Base-by-base conservation (phyloP, 2,888 invertebrate genomes). In the Melieria omissa region DNA sequence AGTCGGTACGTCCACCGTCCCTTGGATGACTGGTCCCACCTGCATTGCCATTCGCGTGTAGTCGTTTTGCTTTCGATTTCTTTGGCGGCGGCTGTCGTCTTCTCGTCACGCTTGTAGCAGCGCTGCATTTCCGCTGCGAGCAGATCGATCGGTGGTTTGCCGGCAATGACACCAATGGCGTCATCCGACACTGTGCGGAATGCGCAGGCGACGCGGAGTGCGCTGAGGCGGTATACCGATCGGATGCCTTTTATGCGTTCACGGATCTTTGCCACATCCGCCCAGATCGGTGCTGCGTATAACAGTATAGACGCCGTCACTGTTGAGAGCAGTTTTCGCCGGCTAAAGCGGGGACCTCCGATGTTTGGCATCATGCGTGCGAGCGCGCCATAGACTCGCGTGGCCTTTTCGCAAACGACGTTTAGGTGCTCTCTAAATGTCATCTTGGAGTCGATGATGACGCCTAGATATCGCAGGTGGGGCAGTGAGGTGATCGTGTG, bases 281-380 rank as follows among this genome's bases (percentile, higher is more conserved):
- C 69, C 69, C 62, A 69, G 2, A 62, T 49, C 42, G 62, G 52
- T 41, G 69, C 54, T 9, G 61, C 69, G 45, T 62, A 69, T 1
- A 62, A 47, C 7, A 69, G n/a, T 41, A 69, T 52, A 29, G 62
- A 62, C 8, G 42, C 46, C 10, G 14, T 69, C 4, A 69, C 69
- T 5, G 9, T 47, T 10, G 52, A 14, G 44, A 69, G 54, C 8
- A 69, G 62, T 16, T 69, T 61, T 4, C 69, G 29, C 41, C n/a
- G 47, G 49, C 67, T 52, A 3, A 41, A 6, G 9, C 60, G 58
- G 4, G 60, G 67, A 54, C 61, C 61, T 16, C 69, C 47, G 16
- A 45, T 54, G 42, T 41, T 62, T 29, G 62, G 12, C 54, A 69
- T 69, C 10, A 69, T 62, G 14, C 54, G 16, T 47, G 69, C 14